Conservation (phyloP, 2,113 vertebrate species). For the Neolamprologus toae region DNA sequence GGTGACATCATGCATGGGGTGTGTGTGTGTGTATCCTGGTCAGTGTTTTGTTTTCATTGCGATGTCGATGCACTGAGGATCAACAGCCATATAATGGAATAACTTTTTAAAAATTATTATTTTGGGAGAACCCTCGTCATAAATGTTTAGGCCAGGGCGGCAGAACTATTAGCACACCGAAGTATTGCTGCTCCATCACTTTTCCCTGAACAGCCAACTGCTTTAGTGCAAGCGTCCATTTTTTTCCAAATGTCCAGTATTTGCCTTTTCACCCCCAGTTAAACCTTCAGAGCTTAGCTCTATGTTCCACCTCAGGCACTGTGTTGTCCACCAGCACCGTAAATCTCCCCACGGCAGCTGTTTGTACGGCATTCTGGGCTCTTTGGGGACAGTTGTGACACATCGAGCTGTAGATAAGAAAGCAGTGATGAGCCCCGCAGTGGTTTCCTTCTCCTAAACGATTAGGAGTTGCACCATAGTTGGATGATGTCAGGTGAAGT, state of each 20-base stretch:
- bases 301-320: not conserved
- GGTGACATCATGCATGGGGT: constrained; percentile 47
- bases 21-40: not conserved
- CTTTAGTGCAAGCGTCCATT: not conserved
- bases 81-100: not conserved
- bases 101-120: not conserved
- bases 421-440: not conserved
- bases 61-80: not conserved
- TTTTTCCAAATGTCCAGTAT: not conserved
- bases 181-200: not conserved
- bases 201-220: not conserved
- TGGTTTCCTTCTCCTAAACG: not conserved
- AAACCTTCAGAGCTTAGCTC: not conserved
- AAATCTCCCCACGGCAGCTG: not conserved
- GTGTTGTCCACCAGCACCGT: not conserved
- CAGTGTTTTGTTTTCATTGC: constrained; percentile 56
- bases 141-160: not conserved
- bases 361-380: not conserved
- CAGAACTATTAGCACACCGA: not conserved
- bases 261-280: not conserved
- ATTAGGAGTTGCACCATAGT: not conserved
- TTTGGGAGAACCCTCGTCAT: not conserved
- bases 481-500: not conserved
- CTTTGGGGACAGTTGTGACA: not conserved
- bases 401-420: not conserved